Percentiles rank a stretch among this genome's conserved stretches.
Evolutionary conservation across 37 sponge, comb jelly and placozoan genomes (phyloP).

Genomic region (Amphimedon queenslandica): DNA sequence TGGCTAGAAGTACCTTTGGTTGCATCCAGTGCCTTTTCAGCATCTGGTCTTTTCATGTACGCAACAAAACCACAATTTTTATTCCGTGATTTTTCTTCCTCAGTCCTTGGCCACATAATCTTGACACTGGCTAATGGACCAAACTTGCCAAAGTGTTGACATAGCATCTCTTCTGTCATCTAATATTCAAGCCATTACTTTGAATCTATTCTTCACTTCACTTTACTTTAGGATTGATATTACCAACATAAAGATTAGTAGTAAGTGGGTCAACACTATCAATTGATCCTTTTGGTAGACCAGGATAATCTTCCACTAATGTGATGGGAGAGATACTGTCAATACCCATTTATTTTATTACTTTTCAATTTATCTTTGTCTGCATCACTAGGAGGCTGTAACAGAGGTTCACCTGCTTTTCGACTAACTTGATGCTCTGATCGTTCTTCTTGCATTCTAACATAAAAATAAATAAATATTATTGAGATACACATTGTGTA

Average conservation of each 20-base stretch:
- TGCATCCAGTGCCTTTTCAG: constrained; percentile 68
- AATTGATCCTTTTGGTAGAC: constrained; percentile 57
- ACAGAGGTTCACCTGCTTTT: constrained; percentile 27
- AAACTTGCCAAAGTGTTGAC: constrained; percentile 95
- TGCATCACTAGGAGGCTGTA: constrained; percentile 31
- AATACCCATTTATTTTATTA: constrained; percentile 10
- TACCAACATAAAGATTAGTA: constrained; percentile 97
- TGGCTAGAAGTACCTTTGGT: constrained; percentile 85
- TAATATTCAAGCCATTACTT: constrained; percentile 10
- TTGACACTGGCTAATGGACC: constrained; percentile 98
- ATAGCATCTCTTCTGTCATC: constrained; percentile 97
- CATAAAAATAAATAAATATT: background rate
- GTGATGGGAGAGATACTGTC: no score
- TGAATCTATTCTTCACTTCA: background rate
- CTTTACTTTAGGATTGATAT: constrained; percentile 76
- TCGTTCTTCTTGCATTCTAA: constrained; percentile 58
- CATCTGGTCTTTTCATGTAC: constrained; percentile 94
- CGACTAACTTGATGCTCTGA: constrained; percentile 58
- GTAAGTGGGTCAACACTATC: constrained; percentile 91
- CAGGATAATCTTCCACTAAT: constrained; percentile 61
- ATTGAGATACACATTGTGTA: background rate
- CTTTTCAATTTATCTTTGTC: constrained; percentile 23
- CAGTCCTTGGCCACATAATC: constrained; percentile 99
- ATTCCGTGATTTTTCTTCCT: constrained; percentile 90
- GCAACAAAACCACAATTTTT: constrained; percentile 99